Conservation (phyloP, 2,113 vertebrate species). For the Charina bottae region DNA sequence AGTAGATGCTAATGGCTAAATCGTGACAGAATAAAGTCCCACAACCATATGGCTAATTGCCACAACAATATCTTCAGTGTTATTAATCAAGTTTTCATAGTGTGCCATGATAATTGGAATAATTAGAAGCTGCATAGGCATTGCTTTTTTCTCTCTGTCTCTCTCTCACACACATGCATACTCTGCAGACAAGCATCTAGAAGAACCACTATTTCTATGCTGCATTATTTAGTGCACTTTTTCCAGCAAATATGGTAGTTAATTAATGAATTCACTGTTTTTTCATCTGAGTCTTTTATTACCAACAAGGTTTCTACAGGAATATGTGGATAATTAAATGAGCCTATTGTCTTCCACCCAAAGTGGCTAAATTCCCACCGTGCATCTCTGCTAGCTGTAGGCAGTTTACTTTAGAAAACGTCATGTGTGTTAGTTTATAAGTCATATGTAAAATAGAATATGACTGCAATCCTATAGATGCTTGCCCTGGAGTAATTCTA, state of each 20-base stretch:
- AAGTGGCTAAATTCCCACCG: constrained; percentile 49
- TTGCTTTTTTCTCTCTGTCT: constrained; percentile 75
- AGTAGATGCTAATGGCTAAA: constrained; percentile 99
- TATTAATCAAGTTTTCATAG: constrained; percentile 99
- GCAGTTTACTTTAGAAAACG: constrained; percentile 49
- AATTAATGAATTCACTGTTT: constrained; percentile 85
- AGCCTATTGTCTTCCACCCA: constrained; percentile 68
- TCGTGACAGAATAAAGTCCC: constrained; percentile 99
- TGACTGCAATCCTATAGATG: neutral
- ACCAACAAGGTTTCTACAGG: constrained; percentile 65
- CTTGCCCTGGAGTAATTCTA: neutral
- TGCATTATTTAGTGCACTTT: constrained; percentile 77
- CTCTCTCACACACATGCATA: constrained; percentile 48
- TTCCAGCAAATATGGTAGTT: constrained; percentile 79
- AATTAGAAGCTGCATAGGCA: constrained; percentile 93
- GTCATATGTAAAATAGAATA: neutral
- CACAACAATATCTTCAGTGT: constrained; percentile 99
- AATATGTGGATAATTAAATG: constrained; percentile 73
- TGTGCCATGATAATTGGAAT: constrained; percentile 99
- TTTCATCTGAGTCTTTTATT: constrained; percentile 68
- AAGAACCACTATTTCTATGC: constrained; percentile 69
- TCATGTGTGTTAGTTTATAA: constrained; percentile 34
- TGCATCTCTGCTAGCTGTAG: constrained; percentile 38
- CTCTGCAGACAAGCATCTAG: constrained; percentile 73
- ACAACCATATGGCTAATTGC: constrained; percentile 99